Evolutionary conservation across 2,888 invertebrate species (phyloP), one percentile per base, ranked within the genome.

Genomic region (Agapostemon virescens): DNA sequence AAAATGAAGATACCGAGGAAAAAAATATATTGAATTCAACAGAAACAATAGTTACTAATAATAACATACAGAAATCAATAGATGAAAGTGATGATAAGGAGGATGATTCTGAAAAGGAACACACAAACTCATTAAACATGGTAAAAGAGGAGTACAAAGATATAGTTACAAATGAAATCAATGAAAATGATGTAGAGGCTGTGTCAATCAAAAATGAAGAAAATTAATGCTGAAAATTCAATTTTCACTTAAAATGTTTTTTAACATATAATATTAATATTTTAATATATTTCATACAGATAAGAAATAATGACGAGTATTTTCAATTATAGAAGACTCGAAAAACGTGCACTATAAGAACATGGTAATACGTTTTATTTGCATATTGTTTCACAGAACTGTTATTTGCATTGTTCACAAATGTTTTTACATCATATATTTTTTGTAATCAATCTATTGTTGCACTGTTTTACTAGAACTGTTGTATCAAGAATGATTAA

Each of bases 251-350:
- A 38, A 72, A 26, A 23, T 23, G 55, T 72, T 77, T 69, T 42
- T 72, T 72, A 13, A 30, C 52, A 45, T 79, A 79, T 81, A 81
- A 79, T 49, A 71, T 72, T 72, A 66, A 75, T 79, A 79, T 75
- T 81, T 74, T 79, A 72, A 81, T 80, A 80, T 80, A 77, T 81
- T 81, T 74, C 72, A 40, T 74, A 68, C 68, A 74, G 33, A 49
- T 30, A 61, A 68, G 64, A 74, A 64, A 49, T 71, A 71, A 49
- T 67, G 33, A 38, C 20, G 13, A 63, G 45, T 71, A 67, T 55
- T 74, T 77, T 58, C 30, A 23, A 55, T 20, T 13, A 4, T 36
- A 42, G 52, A 52, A 15, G 30, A 55, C 55, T 70, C 4, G 11
- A 52, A 13, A 68, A 33, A 55, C 23, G 42, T 38, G 30, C 13